Evolutionary conservation across 2,888 invertebrate species (phyloP).

Genomic region (Dicranocentrus wangi): DNA sequence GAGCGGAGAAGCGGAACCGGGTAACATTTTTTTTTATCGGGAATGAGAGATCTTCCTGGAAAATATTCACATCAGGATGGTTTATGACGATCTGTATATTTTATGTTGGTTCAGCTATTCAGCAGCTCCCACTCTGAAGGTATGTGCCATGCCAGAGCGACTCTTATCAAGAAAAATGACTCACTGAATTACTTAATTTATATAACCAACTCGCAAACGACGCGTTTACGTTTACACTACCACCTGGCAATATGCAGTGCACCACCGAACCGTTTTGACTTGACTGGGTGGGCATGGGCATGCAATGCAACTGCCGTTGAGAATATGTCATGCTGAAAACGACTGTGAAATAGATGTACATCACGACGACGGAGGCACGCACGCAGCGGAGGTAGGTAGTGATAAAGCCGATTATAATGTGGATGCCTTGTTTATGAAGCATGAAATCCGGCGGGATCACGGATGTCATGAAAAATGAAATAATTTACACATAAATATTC

Average conservation of each 20-base stretch:
- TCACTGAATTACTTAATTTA: slow-evolving; percentile 38
- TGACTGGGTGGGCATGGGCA: background rate
- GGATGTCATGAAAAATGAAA: slow-evolving; percentile 33
- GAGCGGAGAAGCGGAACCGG: background rate
- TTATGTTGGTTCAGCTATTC: background rate
- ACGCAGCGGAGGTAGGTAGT: background rate
- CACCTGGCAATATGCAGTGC: background rate
- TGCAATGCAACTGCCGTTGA: background rate
- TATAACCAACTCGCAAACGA: background rate
- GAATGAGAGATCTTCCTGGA: slow-evolving; percentile 1
- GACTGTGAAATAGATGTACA: background rate
- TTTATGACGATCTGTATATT: slow-evolving; percentile 4
- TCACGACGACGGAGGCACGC: too few relatives aligned
- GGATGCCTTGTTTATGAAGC: background rate
- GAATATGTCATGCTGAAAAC: background rate
- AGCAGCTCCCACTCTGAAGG: background rate
- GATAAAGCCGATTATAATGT: too few relatives aligned
- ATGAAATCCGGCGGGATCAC: slow-evolving; percentile 30
- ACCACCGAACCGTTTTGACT: background rate
- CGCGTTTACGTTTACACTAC: background rate
- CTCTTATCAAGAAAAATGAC: slow-evolving; percentile 51
- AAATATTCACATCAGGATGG: slow-evolving; percentile 1
- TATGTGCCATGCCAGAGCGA: background rate
- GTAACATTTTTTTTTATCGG: too few relatives aligned
- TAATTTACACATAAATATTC: slow-evolving; percentile 12